Evolutionary conservation across 2,888 invertebrate genomes (phyloP), one percentile per base, ranked within the genome.

Genomic region (Crossocerus cetratus): DNA sequence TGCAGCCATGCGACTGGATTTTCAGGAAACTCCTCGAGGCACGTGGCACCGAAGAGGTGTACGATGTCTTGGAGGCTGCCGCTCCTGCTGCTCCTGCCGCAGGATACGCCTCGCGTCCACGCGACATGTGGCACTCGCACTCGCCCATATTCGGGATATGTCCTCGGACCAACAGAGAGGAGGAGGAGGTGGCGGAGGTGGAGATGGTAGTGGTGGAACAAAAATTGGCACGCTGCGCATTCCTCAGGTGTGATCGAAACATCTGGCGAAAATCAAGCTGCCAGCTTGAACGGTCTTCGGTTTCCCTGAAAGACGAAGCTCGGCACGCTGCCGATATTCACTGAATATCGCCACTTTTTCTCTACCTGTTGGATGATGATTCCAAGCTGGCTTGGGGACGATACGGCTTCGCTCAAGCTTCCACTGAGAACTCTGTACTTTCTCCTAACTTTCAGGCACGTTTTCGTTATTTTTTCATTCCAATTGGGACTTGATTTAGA

Each of bases 251-350:
- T 32, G 62, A 74, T 72, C 80, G 73, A 65, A 65, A 80, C 82
- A 82, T 78, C 81, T 82, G 81, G 56, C 45, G 62, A 18, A 21
- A 8, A 11, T 22, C 53, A 64, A 63, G 63, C 66, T 65, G 55
- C 42, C 67, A 78, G 69, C 70, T 69, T 69, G 81, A n/a, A 56
- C 42, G 45, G 66, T 78, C 74, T 81, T 73, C 23, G 56, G 66
- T 81, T 81, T 77, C 81, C 66, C 62, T 72, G 74, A 72, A 79
- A 73, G 70, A 73, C 78, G 73, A 78, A 63, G 54, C 69, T 32
- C 49, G 49, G 49, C 16, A 32, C 49, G 13, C 16, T 49, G n/a
- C n/a, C 49, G 3, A 16, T 49, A 49, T 49, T 49, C 49, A 49
- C n/a, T 49, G 49, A 49, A 16, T 49, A 14, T 49, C 32, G 8